Conservation (phyloP, 2,113 vertebrate genomes). For the Tachycineta bicolor region DNA sequence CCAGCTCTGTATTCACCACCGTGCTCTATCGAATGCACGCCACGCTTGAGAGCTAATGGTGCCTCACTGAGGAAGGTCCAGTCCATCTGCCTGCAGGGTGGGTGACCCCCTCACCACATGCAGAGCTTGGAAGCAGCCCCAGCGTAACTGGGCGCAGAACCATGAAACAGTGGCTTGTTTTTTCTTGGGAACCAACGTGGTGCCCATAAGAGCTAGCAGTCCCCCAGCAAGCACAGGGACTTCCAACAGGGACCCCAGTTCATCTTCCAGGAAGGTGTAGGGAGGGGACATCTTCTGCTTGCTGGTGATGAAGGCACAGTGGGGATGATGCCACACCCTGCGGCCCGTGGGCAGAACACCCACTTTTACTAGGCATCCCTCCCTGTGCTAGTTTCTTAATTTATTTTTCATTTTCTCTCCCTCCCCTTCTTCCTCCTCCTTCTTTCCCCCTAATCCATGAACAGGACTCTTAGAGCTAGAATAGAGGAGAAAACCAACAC, state of each 20-base stretch:
- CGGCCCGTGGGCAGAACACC: background rate
- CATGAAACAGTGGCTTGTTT: background rate
- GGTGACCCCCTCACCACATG: background rate
- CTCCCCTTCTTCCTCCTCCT: constrained; percentile 10
- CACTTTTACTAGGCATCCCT: background rate
- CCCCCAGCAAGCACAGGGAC: background rate
- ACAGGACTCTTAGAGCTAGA: constrained; percentile 12
- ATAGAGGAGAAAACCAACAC: background rate
- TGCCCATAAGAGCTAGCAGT: background rate
- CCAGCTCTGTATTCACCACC: background rate
- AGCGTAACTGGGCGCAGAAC: background rate
- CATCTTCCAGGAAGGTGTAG: background rate
- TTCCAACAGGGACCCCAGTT: background rate
- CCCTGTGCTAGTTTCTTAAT: background rate
- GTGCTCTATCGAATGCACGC: background rate
- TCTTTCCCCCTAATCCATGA: background rate
- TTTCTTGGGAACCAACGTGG: background rate
- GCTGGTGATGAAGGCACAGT: background rate
- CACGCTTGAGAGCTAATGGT: background rate
- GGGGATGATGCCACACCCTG: background rate
- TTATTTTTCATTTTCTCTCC: constrained; percentile 9
- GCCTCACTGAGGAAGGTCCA: background rate
- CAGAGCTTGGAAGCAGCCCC: background rate
- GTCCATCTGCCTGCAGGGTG: background rate
- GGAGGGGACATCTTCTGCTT: background rate